A percentile compares a stretch with the other conserved stretches of the same genome.
Conservation (phyloP, 2,888 invertebrate species). For the Laothoe populi region DNA sequence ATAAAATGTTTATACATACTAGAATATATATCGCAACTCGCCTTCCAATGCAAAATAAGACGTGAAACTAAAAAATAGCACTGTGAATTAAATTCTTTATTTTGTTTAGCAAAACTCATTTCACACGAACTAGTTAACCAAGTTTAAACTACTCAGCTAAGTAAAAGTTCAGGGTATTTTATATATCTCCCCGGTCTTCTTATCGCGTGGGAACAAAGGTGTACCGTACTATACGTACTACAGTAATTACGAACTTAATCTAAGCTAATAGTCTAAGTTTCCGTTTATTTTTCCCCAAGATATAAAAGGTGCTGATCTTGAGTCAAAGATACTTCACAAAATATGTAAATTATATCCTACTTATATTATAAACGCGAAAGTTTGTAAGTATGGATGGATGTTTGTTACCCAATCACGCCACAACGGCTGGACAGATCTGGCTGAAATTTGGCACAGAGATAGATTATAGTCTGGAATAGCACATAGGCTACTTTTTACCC, state of each 20-base stretch:
- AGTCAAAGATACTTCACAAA: background rate
- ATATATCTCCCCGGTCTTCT: conserved; percentile 15
- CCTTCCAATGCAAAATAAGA: background rate
- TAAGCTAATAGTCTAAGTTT: background rate
- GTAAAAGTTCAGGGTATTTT: conserved; percentile 21
- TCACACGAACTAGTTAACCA: conserved; percentile 13
- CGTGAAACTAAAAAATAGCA: background rate
- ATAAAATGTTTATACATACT: too few species aligned
- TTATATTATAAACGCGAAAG: too few species aligned
- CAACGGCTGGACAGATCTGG: too few species aligned
- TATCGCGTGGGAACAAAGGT: conserved; percentile 20
- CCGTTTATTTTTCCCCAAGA: background rate
- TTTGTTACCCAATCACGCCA: too few species aligned
- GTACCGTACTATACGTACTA: too few species aligned
- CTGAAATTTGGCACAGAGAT: too few species aligned
- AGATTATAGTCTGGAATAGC: too few species aligned
- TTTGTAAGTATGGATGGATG: too few species aligned
- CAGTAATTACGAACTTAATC: conserved; percentile 14
- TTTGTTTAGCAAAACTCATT: conserved; percentile 4
- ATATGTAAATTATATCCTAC: background rate
- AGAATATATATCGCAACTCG: background rate
- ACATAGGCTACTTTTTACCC: too few species aligned
- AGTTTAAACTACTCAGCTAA: conserved; percentile 15
- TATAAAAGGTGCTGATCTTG: background rate
- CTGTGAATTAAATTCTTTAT: background rate